phyloP scores from a whole-genome alignment of 1,140 invertebrate species.

The Cydia fagiglandana region DNA sequence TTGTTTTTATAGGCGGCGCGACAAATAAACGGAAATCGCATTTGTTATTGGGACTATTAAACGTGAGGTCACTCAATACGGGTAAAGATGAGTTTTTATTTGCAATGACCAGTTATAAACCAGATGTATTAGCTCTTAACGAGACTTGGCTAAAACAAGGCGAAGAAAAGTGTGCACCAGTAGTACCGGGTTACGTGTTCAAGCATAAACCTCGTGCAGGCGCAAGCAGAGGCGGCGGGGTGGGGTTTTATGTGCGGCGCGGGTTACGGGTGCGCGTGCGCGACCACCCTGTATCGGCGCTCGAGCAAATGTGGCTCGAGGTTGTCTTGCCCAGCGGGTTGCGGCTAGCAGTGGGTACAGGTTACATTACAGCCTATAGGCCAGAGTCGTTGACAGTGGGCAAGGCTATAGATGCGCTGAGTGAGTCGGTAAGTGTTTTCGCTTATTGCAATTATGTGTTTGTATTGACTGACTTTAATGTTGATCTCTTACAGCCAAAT shows the following conservation, averaged over 20 bases:
- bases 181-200: constrained; percentile 36
- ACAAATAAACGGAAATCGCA: not conserved
- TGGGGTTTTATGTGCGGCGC: constrained; percentile 36
- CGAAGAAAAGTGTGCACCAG: constrained; percentile 31
- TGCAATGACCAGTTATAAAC: constrained; percentile 23
- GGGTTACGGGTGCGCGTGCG: not conserved
- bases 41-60: constrained; percentile 38
- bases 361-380: constrained; percentile 43
- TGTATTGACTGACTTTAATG: constrained; percentile 45
- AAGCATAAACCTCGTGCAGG: constrained; percentile 31
- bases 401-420: constrained; percentile 38
- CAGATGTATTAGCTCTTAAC: constrained; percentile 39
- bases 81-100: constrained; percentile 35
- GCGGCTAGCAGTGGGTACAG: constrained; percentile 40
- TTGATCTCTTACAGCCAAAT: constrained; percentile 37
- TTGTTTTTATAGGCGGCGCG: not conserved
- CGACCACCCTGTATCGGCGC: constrained; percentile 26
- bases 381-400: constrained; percentile 35
- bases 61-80: constrained; percentile 39
- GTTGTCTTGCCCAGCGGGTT: constrained; percentile 24
- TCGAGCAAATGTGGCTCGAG: constrained; percentile 48
- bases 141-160: constrained; percentile 38
- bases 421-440: constrained; percentile 37
- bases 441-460: constrained; percentile 34
- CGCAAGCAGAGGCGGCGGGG: constrained; percentile 35